Percentiles rank a stretch among this genome's conserved stretches.
Evolutionary conservation across 2,113 vertebrate species (phyloP).

Genomic region (Typhlomys cinereus): DNA sequence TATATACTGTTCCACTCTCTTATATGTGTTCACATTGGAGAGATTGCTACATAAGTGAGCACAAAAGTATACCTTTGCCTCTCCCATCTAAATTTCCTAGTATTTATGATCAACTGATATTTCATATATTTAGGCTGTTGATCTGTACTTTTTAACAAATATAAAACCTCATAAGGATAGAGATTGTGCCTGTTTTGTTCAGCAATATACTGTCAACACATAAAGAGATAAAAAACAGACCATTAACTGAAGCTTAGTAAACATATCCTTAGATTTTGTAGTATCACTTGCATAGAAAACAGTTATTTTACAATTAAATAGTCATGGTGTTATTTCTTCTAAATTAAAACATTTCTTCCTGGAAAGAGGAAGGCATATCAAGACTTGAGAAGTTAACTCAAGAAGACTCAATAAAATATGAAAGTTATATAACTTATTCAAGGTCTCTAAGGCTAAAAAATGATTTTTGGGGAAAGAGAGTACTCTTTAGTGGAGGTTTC

Average conservation of each 20-base stretch:
- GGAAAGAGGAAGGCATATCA: not conserved
- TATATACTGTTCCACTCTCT: not conserved
- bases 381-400: not conserved
- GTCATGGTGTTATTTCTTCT: not conserved
- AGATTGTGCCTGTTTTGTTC: not conserved
- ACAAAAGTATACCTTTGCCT: not conserved
- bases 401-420: not conserved
- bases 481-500: too few species aligned
- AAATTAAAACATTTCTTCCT: not conserved
- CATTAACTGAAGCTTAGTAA: not conserved
- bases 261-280: not conserved
- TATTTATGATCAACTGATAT: not conserved
- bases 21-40: not conserved
- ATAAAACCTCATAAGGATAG: not conserved
- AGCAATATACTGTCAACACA: not conserved
- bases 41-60: not conserved
- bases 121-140: not conserved
- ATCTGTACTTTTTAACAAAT: not conserved
- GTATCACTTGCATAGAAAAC: not conserved
- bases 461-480: too few species aligned
- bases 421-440: not conserved
- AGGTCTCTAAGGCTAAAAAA: too few species aligned
- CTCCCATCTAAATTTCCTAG: not conserved
- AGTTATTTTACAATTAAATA: not conserved
- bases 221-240: not conserved